Evolutionary conservation across 2,797 vertebrate species (phyloP).

Genomic region (Ibycter americanus): DNA sequence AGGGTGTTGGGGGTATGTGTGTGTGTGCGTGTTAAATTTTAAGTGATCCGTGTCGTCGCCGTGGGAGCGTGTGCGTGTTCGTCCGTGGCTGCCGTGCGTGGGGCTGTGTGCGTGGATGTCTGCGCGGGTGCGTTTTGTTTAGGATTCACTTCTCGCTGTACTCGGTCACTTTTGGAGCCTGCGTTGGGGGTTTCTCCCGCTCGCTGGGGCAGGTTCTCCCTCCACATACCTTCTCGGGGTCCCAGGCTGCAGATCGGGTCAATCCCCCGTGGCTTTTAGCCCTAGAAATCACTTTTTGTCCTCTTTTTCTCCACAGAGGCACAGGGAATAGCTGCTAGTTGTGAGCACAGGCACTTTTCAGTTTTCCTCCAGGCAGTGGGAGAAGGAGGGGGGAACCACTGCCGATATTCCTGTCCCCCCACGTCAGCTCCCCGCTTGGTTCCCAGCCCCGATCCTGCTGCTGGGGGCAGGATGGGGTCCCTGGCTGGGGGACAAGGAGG

Average conservation of each 20-base stretch:
- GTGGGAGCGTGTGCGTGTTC: background rate
- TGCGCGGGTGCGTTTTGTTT: background rate
- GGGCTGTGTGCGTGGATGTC: background rate
- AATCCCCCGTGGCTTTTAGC: background rate
- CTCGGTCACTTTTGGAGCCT: background rate
- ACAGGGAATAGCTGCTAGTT: constrained; percentile 42
- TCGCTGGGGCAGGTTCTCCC: background rate
- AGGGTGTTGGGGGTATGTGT: background rate
- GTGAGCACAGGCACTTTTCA: constrained; percentile 36
- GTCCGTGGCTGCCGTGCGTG: background rate
- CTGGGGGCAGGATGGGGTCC: background rate
- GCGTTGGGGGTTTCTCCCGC: background rate
- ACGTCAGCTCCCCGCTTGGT: background rate
- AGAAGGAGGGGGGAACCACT: background rate
- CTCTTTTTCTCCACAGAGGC: background rate
- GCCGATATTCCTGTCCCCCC: background rate
- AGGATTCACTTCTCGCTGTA: background rate
- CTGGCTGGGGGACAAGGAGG: background rate
- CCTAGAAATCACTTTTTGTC: background rate
- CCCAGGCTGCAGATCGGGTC: background rate
- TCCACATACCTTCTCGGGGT: background rate
- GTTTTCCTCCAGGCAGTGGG: background rate
- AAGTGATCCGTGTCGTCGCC: constrained; percentile 22
- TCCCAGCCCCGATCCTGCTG: background rate
- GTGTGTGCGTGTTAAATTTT: background rate